A percentile compares a stretch with the other conserved stretches of the same genome.
These are phyloP conservation scores for Hydra vulgaris DNA, from an alignment of 30 jellyfish, hydroid and myxozoan species.

Conservation along the genomic window DNA sequence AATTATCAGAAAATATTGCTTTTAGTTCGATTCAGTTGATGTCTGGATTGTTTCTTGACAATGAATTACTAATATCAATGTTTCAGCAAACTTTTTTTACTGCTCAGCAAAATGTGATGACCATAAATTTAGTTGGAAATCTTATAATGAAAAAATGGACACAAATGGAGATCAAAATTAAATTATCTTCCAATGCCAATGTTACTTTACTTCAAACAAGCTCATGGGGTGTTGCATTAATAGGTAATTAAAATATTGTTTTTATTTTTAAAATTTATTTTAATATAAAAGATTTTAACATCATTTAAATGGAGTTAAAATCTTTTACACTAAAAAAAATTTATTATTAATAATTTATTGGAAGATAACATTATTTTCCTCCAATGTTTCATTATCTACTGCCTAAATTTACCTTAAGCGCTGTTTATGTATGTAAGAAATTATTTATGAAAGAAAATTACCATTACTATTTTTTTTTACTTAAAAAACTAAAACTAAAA, in stretches of 20 bases:
- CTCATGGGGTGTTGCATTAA: constrained; percentile 10
- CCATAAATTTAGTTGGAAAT: constrained; percentile 5
- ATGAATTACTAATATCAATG: not conserved
- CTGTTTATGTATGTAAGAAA: too few species aligned
- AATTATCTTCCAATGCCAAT: not conserved
- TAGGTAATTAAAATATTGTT: not conserved
- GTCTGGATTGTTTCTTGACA: constrained; percentile 6
- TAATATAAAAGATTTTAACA: not conserved
- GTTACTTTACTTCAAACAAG: not conserved
- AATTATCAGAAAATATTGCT: not conserved
- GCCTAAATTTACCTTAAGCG: too few species aligned
- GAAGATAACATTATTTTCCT: too few species aligned
- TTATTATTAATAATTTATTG: too few species aligned
- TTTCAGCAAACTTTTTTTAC: not conserved
- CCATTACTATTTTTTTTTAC: too few species aligned
- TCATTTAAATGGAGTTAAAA: not conserved
- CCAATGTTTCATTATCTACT: too few species aligned
- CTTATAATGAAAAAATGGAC: constrained; percentile 6
- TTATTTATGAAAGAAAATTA: too few species aligned
- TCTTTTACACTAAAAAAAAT: not conserved
- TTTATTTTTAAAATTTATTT: not conserved
- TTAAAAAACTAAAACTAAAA: too few species aligned
- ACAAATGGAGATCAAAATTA: constrained; percentile 13
- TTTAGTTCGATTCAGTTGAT: not conserved
- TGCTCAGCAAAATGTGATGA: not conserved